Evolutionary conservation across 2,888 invertebrate species (phyloP), one percentile per base, ranked within the genome.

Genomic region (Prosapia bicincta): DNA sequence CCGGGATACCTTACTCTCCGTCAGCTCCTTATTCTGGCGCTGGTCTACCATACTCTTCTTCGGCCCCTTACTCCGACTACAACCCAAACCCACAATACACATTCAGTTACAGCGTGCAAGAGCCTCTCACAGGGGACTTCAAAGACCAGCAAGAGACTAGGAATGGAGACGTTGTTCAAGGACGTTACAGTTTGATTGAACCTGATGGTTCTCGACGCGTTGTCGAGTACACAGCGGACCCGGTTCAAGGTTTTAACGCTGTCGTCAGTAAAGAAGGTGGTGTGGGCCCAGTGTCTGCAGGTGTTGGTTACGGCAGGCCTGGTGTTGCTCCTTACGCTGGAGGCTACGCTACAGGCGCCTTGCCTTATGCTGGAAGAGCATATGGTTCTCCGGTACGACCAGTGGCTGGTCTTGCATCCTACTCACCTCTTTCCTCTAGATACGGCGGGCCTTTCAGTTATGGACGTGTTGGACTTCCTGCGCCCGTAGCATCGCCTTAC

Each of bases 151-250:
- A 78, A 54, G 81, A 81, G 71, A 26, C 26, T n/a, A 26, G 26
- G 15, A 26, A 25, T 10, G 67, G 67, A 67, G 26, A 26, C 9
- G 67, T 67, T 67, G 67, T 26, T 3, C 67, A 25, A 67, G 67
- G 67, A 5, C 26, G 26, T 15, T 67, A 67, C 67, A 79, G 78
- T 73, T 78, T 81, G 69, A 24, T 74, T 79, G 92, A 92, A 83
- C 91, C 91, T 68, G 92, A 92, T 85, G 67, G 67, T 67, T 67
- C 67, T 0, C 15, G 67, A 67, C 67, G 67, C 15, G 25, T 67
- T 26, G 26, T 26, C n/a, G 26, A 25, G 9, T 67, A 67, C n/a
- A 26, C 67, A 26, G 67, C 67, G 5, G 54, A 54, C 20, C 54
- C 54, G n/a, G 54, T 54, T 54, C 54, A 20, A 20, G 67, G 67